phyloP scores from a whole-genome alignment of 2,888 invertebrate genomes.

The Zelleria hepariella region DNA sequence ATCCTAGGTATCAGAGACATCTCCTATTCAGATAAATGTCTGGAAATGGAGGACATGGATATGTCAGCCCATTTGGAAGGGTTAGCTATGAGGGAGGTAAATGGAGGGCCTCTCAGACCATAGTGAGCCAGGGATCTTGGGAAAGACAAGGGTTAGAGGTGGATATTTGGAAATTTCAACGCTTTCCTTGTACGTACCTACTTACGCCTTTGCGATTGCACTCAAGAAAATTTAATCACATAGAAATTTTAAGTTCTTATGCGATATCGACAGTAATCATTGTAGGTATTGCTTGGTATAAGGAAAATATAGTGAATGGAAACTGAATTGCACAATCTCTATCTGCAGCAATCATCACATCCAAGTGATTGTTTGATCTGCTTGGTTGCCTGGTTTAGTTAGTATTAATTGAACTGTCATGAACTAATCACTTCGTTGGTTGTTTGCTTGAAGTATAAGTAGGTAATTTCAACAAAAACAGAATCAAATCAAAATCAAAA shows the following conservation, averaged over 20 bases:
- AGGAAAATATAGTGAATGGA: not conserved
- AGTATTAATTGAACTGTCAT: too few species aligned
- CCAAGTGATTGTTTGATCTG: not conserved
- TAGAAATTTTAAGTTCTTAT: too few species aligned
- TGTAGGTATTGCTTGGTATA: too few species aligned
- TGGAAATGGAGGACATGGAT: constrained; percentile 28
- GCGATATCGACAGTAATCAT: too few species aligned
- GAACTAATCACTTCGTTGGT: too few species aligned
- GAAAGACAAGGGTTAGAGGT: constrained; percentile 13
- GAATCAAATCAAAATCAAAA: too few species aligned
- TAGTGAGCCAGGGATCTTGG: constrained; percentile 28
- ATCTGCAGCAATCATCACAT: not conserved
- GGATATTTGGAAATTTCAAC: too few species aligned
- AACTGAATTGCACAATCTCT: not conserved
- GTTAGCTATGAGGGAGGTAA: constrained; percentile 14
- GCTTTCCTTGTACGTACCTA: too few species aligned
- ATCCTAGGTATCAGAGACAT: constrained; percentile 20
- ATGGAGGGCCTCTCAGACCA: constrained; percentile 31
- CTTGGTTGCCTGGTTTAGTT: not conserved
- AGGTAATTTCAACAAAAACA: too few species aligned
- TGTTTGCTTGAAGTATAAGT: too few species aligned
- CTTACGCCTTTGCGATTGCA: too few species aligned
- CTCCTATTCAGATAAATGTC: constrained; percentile 34
- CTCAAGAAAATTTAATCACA: too few species aligned
- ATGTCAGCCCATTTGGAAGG: not conserved